These are phyloP conservation scores for Melanotaenia nigrans DNA, from an alignment of 2,797 vertebrate genomes.

Conservation along the genomic window DNA sequence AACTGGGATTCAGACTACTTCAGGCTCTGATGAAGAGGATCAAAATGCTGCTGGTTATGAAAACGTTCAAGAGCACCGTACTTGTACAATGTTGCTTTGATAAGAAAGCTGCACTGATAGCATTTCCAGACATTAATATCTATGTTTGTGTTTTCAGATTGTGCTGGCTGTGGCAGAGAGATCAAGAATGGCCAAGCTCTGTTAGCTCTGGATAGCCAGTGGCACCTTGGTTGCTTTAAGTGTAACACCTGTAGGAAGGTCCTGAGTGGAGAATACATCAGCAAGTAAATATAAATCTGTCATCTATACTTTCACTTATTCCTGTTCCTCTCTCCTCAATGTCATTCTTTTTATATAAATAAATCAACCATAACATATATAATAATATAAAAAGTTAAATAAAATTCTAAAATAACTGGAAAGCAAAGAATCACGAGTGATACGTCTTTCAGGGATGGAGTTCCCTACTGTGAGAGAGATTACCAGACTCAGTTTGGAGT, in stretches of 20 bases:
- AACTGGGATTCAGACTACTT: slow-evolving; percentile 29
- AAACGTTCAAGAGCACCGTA: neutral
- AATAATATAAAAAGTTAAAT: neutral
- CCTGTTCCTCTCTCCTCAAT: neutral
- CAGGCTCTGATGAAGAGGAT: slow-evolving; percentile 39
- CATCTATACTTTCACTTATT: neutral
- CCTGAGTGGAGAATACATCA: slow-evolving; percentile 95
- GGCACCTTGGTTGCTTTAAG: slow-evolving; percentile 98
- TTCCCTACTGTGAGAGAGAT: slow-evolving; percentile 96
- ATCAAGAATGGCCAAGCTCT: slow-evolving; percentile 96
- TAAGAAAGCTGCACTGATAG: neutral
- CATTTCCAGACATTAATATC: neutral
- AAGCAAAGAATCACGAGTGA: neutral
- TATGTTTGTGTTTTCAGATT: slow-evolving; percentile 84
- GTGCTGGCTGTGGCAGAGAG: slow-evolving; percentile 91
- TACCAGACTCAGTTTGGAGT: slow-evolving; percentile 95
- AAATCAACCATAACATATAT: neutral
- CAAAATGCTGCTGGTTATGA: slow-evolving; percentile 3
- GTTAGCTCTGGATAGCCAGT: slow-evolving; percentile 91
- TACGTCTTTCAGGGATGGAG: slow-evolving; percentile 85
- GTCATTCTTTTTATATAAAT: neutral
- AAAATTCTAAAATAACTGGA: neutral
- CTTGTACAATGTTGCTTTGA: neutral
- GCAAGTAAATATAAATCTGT: slow-evolving; percentile 87
- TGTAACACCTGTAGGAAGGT: slow-evolving; percentile 91